A percentile compares a stretch with the other conserved stretches of the same genome.
These are phyloP conservation scores for Macroglossus sobrinus DNA, from an alignment of 2,113 vertebrate species.

Conservation along the genomic window DNA sequence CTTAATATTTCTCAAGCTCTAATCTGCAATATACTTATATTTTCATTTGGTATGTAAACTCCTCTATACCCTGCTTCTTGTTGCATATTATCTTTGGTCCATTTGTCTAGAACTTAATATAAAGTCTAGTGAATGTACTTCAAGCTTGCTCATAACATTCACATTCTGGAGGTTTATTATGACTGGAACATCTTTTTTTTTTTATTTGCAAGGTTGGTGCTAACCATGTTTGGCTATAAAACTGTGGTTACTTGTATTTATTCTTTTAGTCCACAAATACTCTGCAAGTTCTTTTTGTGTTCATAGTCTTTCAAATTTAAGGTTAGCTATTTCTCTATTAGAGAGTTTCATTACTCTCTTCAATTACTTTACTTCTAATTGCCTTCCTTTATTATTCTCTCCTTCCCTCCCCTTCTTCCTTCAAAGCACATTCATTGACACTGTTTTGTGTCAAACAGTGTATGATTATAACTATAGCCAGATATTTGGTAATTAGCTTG, in stretches of 20 bases:
- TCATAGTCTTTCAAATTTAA: not conserved
- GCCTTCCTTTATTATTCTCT: not conserved
- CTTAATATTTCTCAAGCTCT: not conserved
- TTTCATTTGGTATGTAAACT: not conserved
- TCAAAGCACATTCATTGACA: not conserved
- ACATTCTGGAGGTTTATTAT: not conserved
- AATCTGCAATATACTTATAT: not conserved
- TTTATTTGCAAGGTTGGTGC: not conserved
- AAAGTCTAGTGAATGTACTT: not conserved
- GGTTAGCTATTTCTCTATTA: not conserved
- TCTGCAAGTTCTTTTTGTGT: not conserved
- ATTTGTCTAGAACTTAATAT: not conserved
- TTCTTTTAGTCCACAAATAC: not conserved
- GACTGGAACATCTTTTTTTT: not conserved
- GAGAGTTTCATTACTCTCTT: not conserved
- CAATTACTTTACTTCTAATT: not conserved
- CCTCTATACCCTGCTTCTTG: not conserved
- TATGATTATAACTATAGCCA: not conserved
- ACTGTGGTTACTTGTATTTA: not conserved
- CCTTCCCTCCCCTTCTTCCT: not conserved
- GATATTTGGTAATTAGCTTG: not conserved
- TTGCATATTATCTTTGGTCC: not conserved
- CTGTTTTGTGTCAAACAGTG: not conserved
- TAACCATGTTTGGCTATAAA: conserved; percentile 5
- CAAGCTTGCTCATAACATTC: not conserved